These are phyloP conservation scores for Dasyurus viverrinus DNA, from an alignment of 2,113 vertebrate genomes.

Conservation along the genomic window DNA sequence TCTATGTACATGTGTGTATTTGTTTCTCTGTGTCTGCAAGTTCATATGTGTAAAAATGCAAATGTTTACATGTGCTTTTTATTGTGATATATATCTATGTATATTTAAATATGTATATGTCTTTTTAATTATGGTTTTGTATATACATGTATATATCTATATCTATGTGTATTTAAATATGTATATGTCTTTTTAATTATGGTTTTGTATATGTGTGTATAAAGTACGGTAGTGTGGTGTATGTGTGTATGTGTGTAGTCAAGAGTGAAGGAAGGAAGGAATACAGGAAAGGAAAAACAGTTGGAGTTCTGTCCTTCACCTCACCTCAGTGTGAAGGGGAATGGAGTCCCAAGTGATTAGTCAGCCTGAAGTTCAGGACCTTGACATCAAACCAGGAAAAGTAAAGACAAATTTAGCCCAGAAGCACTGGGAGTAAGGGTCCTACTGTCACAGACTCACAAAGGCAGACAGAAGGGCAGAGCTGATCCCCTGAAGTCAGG, in stretches of 20 bases:
- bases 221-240: background rate
- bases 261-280: background rate
- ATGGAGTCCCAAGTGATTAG: background rate
- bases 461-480: conserved; percentile 83
- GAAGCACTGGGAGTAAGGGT: conserved; percentile 29
- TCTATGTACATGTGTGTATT: background rate
- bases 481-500: conserved; percentile 83
- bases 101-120: no score
- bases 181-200: no score
- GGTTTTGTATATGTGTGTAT: no score
- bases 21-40: background rate
- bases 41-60: background rate
- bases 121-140: background rate
- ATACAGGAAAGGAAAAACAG: background rate
- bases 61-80: background rate
- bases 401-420: background rate
- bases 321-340: background rate
- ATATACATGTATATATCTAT: background rate
- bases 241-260: background rate
- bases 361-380: background rate
- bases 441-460: conserved; percentile 51
- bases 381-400: conserved; percentile 5
- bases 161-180: background rate
- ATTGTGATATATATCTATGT: background rate
- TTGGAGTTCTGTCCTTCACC: background rate